Base-by-base conservation (phyloP, 1,140 invertebrate genomes). In the Ceratina japonica region DNA sequence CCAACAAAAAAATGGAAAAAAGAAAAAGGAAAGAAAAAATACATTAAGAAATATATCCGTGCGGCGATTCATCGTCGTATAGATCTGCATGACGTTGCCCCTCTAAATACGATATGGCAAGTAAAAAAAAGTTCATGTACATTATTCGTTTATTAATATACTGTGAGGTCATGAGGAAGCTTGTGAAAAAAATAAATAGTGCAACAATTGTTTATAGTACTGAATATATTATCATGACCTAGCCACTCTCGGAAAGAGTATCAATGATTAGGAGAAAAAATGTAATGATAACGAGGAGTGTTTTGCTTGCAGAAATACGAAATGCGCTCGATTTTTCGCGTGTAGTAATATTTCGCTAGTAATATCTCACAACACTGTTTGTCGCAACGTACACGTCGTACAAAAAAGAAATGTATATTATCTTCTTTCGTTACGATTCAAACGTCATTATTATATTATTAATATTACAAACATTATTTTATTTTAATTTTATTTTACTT, bases 341-440 rank as follows among this genome's bases (percentile, higher is more conserved):
- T 71, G 70, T 78, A 76, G 54, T 84, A 83, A 80, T 75, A 59
- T 86, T 86, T 54, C 69, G 58, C 54, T 79, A 74, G 68, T 44
- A 44, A 44, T 44, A 44, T 44, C 52, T 79, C 54, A 59, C 44
- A 71, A 61, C 79, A 76, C 58, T 79, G 75, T 86, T 61, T 80
- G 75, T 87, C 73, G 81, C 64, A 86, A 81, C 77, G 68, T 86
- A 86, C 51, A 76, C 59, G 44, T 58, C 56, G 56, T 79, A 64
- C 44, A 74, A 83, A 80, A 87, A 84, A 44, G 63, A 77, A 87
- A 86, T 89, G 88, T 89, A 89, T 88, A 89, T 88, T 89, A 81
- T 85, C 86, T 87, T 84, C 87, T 88, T 89, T 87, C 70, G 79
- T 89, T 89, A 86, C 86, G 84, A 74, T 86, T 88, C 77, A 73